A percentile compares a stretch with the other conserved stretches of the same genome.
Evolutionary conservation across 2,888 invertebrate species (phyloP).

Genomic region (Pheosia gnoma): DNA sequence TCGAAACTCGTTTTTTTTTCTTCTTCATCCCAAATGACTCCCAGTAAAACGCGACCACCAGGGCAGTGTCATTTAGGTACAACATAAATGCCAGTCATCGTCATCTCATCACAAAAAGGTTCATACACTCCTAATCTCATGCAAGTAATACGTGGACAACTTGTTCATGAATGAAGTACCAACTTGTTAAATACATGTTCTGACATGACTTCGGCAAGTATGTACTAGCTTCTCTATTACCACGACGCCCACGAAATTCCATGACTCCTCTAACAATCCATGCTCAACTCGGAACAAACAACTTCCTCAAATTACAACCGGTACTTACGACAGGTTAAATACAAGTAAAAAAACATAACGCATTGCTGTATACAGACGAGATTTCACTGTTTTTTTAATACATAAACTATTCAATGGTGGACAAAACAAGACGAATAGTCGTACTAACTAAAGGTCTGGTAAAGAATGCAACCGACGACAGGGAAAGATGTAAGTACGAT

Average conservation of each 20-base stretch:
- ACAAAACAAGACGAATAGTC: conserved; percentile 45
- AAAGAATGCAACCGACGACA: conserved; percentile 40
- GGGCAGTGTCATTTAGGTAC: neutral
- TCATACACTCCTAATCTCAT: neutral
- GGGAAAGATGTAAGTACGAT: conserved; percentile 24
- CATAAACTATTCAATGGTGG: conserved; percentile 47
- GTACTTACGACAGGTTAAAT: conserved; percentile 21
- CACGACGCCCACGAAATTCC: conserved; percentile 39
- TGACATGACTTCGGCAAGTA: conserved; percentile 12
- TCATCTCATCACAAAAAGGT: neutral
- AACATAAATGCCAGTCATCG: neutral
- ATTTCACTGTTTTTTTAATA: conserved; percentile 33
- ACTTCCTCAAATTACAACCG: conserved; percentile 41
- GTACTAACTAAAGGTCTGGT: conserved; percentile 32
- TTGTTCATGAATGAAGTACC: neutral
- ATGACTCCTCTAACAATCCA: conserved; percentile 26
- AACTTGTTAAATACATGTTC: conserved; percentile 3
- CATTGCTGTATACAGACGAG: conserved; percentile 31
- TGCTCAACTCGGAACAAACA: conserved; percentile 17
- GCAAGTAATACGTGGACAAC: neutral
- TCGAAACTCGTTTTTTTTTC: neutral
- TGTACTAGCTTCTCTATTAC: conserved; percentile 25
- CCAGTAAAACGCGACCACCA: neutral
- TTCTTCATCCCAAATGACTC: neutral
- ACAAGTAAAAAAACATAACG: conserved; percentile 32